phyloP scores from a whole-genome alignment of 2,113 vertebrate genomes.

The Bombycilla garrulus region DNA sequence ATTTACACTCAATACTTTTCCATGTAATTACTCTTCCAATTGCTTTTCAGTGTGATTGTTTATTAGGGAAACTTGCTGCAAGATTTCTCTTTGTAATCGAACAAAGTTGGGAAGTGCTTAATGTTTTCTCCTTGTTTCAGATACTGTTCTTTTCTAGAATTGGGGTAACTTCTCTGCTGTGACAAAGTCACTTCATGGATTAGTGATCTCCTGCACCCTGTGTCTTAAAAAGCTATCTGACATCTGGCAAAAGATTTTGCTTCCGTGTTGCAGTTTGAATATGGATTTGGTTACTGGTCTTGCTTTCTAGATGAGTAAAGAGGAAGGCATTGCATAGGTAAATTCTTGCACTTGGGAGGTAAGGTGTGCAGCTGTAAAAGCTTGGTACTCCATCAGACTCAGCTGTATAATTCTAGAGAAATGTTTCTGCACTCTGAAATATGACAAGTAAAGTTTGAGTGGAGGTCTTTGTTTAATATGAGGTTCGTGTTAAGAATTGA shows the following conservation, averaged over 20 bases:
- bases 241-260: not conserved
- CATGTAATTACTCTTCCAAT: not conserved
- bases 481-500: not conserved
- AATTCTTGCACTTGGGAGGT: not conserved
- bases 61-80: not conserved
- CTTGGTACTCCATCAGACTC: not conserved
- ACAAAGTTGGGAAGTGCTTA: not conserved
- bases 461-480: not conserved
- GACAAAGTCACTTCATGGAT: not conserved
- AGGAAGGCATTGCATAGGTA: not conserved
- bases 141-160: not conserved
- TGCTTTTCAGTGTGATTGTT: not conserved
- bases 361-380: not conserved
- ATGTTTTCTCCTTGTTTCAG: not conserved
- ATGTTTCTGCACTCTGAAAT: not conserved
- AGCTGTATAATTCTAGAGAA: not conserved
- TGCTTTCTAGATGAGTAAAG: not conserved
- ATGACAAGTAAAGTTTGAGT: not conserved
- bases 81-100: not conserved
- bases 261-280: not conserved
- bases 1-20: not conserved
- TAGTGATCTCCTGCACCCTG: not conserved
- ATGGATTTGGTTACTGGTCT: not conserved
- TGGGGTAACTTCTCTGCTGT: not conserved
- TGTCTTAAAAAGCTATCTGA: not conserved